These are phyloP conservation scores for Hyperoplus lanceolatus DNA, from an alignment of 2,797 vertebrate genomes.

Conservation along the genomic window DNA sequence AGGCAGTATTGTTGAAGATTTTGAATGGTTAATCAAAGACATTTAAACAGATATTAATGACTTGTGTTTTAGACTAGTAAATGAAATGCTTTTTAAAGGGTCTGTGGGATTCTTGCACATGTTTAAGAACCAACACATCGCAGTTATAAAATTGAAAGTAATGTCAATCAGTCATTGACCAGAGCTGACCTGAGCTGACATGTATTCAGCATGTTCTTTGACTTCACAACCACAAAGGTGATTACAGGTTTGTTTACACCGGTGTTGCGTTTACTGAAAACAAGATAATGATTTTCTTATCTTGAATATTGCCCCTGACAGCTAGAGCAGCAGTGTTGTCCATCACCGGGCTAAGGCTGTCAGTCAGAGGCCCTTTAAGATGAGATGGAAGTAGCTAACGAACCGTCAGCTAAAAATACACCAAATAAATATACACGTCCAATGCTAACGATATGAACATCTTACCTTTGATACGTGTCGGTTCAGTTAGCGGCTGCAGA, in stretches of 20 bases:
- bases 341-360: slow-evolving; percentile 59
- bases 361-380: slow-evolving; percentile 62
- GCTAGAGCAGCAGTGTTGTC: slow-evolving; percentile 46
- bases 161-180: background rate
- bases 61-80: too few relatives aligned
- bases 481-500: slow-evolving; percentile 33
- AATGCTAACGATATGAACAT: background rate
- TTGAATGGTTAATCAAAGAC: too few relatives aligned
- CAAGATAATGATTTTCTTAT: slow-evolving; percentile 1
- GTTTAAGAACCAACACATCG: background rate
- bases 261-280: background rate
- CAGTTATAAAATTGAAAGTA: background rate
- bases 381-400: slow-evolving; percentile 66
- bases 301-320: slow-evolving; percentile 39
- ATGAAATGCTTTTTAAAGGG: too few relatives aligned
- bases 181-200: background rate
- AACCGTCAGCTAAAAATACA: slow-evolving; percentile 44
- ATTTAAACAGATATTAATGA: too few relatives aligned
- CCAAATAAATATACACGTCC: slow-evolving; percentile 9
- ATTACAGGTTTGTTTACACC: background rate
- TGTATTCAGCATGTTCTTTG: background rate
- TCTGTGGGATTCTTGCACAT: background rate
- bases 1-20: too few relatives aligned
- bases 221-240: background rate
- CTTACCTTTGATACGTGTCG: slow-evolving; percentile 68